Conservation (phyloP, 2,797 vertebrate genomes). For the Cryptoprocta ferox region DNA sequence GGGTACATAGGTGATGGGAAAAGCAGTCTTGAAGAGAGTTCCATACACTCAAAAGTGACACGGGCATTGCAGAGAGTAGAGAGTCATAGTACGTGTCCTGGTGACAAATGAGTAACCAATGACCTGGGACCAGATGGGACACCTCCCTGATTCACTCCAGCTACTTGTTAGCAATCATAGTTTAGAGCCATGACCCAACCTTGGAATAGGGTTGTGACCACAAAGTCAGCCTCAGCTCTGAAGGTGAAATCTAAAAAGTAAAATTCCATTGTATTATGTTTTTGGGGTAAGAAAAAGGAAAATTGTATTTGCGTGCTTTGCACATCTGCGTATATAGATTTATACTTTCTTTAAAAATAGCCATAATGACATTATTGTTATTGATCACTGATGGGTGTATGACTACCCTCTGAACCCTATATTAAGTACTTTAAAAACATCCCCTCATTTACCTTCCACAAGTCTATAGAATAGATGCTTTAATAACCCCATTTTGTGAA, state of each 20-base stretch:
- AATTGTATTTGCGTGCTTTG: background rate
- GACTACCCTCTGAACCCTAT: background rate
- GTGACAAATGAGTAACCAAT: background rate
- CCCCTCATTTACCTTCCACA: background rate
- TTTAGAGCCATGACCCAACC: background rate
- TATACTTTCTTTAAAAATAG: background rate
- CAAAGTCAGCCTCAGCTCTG: background rate
- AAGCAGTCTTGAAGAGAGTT: background rate
- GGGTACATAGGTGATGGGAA: background rate
- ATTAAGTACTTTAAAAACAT: background rate
- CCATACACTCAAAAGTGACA: background rate
- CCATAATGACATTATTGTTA: background rate
- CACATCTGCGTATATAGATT: background rate
- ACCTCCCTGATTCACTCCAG: background rate
- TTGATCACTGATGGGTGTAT: background rate
- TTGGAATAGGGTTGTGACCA: background rate
- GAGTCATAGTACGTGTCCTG: background rate
- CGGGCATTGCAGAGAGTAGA: too few relatives aligned
- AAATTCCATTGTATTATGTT: background rate
- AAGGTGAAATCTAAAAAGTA: background rate
- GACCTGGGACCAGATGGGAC: background rate
- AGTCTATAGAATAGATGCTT: background rate
- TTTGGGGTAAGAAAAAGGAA: background rate
- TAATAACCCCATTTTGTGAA: background rate
- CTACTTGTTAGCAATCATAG: background rate